Conservation (phyloP, 1,140 invertebrate genomes). For the Bombus difficillimus region DNA sequence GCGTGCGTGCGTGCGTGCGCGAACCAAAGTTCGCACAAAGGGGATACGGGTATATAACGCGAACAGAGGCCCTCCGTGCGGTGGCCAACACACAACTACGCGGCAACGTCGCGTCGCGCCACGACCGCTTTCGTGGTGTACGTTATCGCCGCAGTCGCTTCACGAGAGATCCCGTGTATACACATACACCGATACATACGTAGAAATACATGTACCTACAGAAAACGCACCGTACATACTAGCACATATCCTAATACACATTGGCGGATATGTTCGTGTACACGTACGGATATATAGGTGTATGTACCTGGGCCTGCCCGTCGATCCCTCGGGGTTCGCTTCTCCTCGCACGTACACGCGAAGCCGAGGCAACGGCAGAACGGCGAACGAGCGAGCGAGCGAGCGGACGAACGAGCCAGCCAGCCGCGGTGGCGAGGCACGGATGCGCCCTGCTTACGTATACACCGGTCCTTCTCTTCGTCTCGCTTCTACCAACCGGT, state of each 20-base stretch:
- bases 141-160: constrained; percentile 69
- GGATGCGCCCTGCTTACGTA: constrained; percentile 62
- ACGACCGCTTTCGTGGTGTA: constrained; percentile 49
- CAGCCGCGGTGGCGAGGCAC: constrained; percentile 56
- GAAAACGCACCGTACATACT: constrained; percentile 13
- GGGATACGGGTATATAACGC: constrained; percentile 38
- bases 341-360: constrained; percentile 57
- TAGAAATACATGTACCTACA: not conserved
- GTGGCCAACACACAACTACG: constrained; percentile 46
- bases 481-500: constrained; percentile 23
- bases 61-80: constrained; percentile 11
- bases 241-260: not conserved
- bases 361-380: constrained; percentile 31
- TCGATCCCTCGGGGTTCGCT: constrained; percentile 66
- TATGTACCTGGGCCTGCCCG: constrained; percentile 62
- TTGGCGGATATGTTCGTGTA: not conserved
- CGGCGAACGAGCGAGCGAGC: constrained; percentile 25
- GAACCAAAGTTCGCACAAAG: constrained; percentile 47
- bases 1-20: constrained; percentile 24
- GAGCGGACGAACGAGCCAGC: constrained; percentile 27
- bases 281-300: constrained; percentile 10
- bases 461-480: constrained; percentile 50
- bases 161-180: constrained; percentile 34
- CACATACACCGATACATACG: constrained; percentile 12
- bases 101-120: constrained; percentile 64